Base-by-base conservation (phyloP, 2,797 vertebrate species). In the Falco novaeseelandiae region DNA sequence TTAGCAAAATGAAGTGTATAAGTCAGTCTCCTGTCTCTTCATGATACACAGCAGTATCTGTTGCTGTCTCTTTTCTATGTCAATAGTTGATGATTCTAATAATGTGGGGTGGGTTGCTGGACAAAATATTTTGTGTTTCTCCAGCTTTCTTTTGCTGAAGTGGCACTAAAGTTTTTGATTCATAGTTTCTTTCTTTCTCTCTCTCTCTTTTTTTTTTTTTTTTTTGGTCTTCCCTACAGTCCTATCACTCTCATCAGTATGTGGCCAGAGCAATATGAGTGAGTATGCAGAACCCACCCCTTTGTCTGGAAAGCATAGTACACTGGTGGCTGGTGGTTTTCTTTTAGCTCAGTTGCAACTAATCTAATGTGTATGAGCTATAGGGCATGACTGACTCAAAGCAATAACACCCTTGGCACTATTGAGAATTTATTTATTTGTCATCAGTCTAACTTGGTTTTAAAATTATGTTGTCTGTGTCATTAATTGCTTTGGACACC, bases 191-290 rank as follows among this genome's bases (percentile, higher is more conserved):
- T 92, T 78, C 90, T 93, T 57, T 84, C 63, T 87, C 9, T 95
- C 3, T 84, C 9, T 89, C 0, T 74, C 86, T 85, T 63, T 89
- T 23, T 51, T 16, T 8, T 44, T 44, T 44, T 42, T 42, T 18
- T 44, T 44, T 44, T 76, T n/a, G 77, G 44, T 88, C 76, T 95
- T 96, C 78, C 93, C 98, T 98, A 92, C 99, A 99, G 99, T 98
- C 99, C 99, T 88, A 98, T 99, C 98, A 99, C 99, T 91, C 99
- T 99, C 98, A 99, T 99, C 99, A 99, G 99, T 98, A 99, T 99
- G 99, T 99, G 99, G 99, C 99, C 99, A 94, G 99, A 99, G 97
- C 99, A 99, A 98, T 99, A 99, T 95, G 99, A 99, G 99, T 99
- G 98, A 99, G 99, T 99, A 99, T 85, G 84, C 93, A 63, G 55